phyloP scores from a whole-genome alignment of 2,888 invertebrate genomes.

The Ophion obscuratus region DNA sequence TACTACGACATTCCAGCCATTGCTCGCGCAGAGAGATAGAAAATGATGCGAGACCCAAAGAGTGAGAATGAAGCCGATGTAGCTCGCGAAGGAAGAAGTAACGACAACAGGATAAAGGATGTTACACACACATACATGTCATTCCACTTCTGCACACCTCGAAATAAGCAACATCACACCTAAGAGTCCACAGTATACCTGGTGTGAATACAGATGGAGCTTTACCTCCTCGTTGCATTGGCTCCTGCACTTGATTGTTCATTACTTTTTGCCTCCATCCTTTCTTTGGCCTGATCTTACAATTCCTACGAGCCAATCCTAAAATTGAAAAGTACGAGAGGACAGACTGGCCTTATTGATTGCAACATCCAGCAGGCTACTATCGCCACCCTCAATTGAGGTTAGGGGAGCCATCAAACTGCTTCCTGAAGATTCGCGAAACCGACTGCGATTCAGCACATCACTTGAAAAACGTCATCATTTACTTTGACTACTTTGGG shows the following conservation, averaged over 20 bases:
- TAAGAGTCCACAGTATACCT: constrained; percentile 29
- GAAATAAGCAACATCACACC: constrained; percentile 68
- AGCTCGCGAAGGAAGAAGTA: constrained; percentile 39
- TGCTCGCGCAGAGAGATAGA: constrained; percentile 38
- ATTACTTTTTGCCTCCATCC: background rate
- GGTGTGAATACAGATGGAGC: constrained; percentile 17
- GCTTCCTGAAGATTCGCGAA: background rate
- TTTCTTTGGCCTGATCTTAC: background rate
- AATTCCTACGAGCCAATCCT: background rate
- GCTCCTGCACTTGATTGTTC: background rate
- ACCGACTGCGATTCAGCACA: too few relatives aligned
- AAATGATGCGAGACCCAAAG: constrained; percentile 55
- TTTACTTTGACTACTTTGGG: too few relatives aligned
- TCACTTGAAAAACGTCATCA: too few relatives aligned
- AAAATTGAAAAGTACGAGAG: background rate
- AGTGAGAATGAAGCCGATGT: constrained; percentile 33
- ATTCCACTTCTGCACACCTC: constrained; percentile 56
- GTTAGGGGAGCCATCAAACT: background rate
- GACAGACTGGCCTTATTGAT: background rate
- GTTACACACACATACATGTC: background rate
- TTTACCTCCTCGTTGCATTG: constrained; percentile 42
- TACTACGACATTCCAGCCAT: constrained; percentile 44
- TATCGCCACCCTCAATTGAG: background rate
- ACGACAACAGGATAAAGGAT: constrained; percentile 65
- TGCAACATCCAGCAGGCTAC: background rate